A percentile compares a stretch with the other conserved stretches of the same genome.
phyloP scores from a whole-genome alignment of 2,888 invertebrate species.

The Lasioglossum zephyrum region DNA sequence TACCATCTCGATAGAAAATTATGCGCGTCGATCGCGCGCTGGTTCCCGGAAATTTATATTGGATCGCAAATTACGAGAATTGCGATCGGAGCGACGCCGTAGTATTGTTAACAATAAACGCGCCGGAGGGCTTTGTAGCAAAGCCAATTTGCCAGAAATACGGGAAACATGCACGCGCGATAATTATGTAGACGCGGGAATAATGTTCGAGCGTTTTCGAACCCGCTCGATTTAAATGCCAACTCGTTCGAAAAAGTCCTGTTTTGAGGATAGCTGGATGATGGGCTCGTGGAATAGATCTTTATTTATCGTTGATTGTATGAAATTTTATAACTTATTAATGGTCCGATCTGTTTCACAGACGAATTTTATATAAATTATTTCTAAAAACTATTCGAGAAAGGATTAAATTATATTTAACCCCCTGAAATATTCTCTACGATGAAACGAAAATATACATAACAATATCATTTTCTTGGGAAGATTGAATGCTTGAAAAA shows the following conservation, averaged over 20 bases:
- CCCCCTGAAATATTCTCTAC: too few species aligned
- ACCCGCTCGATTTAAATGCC: background rate
- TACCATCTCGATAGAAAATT: background rate
- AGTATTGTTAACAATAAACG: background rate
- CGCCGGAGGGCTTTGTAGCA: background rate
- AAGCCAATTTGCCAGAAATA: background rate
- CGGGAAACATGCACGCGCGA: background rate
- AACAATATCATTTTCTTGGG: too few species aligned
- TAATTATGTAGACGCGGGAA: background rate
- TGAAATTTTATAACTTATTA: too few species aligned
- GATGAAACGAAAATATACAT: too few species aligned
- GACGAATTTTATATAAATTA: too few species aligned
- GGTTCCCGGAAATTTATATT: background rate
- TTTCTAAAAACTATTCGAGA: too few species aligned
- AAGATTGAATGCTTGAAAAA: too few species aligned
- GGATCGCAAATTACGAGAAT: background rate
- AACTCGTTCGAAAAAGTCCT: background rate
- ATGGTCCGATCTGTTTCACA: too few species aligned
- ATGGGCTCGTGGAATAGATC: background rate
- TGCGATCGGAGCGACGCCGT: background rate
- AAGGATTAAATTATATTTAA: too few species aligned
- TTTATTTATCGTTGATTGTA: too few species aligned
- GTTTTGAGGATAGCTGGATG: background rate
- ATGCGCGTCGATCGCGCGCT: slow-evolving; percentile 1
- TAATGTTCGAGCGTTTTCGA: background rate